phyloP scores from a whole-genome alignment of 2,797 vertebrate species.

The Acrocephalus scirpaceus region DNA sequence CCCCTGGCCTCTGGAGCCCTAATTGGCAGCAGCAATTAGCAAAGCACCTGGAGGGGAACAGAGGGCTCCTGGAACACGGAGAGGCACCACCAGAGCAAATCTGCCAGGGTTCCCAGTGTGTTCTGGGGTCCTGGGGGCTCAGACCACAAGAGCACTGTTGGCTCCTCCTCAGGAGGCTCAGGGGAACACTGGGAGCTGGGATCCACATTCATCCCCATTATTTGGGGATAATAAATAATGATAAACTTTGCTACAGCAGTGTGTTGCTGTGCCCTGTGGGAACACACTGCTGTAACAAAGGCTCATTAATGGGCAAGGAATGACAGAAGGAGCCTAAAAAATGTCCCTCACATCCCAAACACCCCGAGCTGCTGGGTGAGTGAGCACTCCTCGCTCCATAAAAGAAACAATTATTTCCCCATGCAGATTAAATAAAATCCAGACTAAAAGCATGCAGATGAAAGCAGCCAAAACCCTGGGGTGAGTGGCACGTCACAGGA shows the following conservation, averaged over 20 bases:
- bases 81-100: neutral
- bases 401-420: neutral
- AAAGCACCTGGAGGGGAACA: neutral
- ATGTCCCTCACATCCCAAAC: neutral
- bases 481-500: neutral
- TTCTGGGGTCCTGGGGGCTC: neutral
- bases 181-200: neutral
- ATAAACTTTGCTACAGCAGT: neutral
- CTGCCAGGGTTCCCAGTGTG: neutral
- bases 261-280: accelerated
- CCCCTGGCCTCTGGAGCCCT: neutral
- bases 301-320: neutral
- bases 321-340: neutral
- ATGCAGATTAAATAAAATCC: accelerated
- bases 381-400: neutral
- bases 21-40: neutral
- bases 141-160: neutral
- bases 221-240: neutral
- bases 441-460: neutral
- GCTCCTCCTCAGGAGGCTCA: neutral
- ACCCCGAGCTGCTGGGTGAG: neutral
- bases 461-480: neutral
- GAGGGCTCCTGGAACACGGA: neutral
- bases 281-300: neutral
- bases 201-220: accelerated